Base-by-base conservation (phyloP, 2,888 invertebrate species). In the Ochlodes sylvanus region DNA sequence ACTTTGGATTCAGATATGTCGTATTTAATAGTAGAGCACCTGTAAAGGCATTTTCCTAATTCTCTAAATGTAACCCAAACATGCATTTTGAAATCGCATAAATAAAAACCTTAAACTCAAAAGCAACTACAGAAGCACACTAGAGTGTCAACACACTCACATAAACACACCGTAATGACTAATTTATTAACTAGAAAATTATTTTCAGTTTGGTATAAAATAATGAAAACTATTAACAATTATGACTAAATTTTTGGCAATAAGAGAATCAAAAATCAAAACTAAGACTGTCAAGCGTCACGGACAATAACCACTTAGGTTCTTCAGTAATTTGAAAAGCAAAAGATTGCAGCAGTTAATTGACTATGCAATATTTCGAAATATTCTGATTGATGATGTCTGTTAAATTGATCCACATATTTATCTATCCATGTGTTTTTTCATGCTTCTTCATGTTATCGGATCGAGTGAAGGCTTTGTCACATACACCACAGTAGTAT, bases 381-480 rank as follows among this genome's bases (percentile, higher is more conserved):
- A 34, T 65, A 32, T 27, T 27, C 27, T 27, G 27, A 27, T 54
- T 50, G 60, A 62, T 63, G 38, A 64, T 63, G 47, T 67, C 42
- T 65, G 63, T 73, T 75, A 77, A 80, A 78, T 76, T 75, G 69
- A 66, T 72, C 76, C 75, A 77, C 73, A 70, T 60, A 54, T 65
- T 55, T 67, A 52, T 50, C 55, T 84, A 93, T 74, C 93, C 93
- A 85, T 94, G 94, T 76, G 94, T 94, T 83, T 94, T 94, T 78
- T 94, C 94, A 87, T 94, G 94, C 80, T 94, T 94, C 78, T 94
- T 94, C 94, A 94, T 94, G 73, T 94, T 94, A 73, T 94, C 94
- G 27, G 94, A 94, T 69, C 94, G 90, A 72, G 94, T 94, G 77
- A 94, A 94, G 57, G 94, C 94, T 80, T 94, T 94, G 77, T 94